Evolutionary conservation across 2,888 invertebrate genomes (phyloP), one percentile per base, ranked within the genome.

Genomic region (Ariolimax columbianus): DNA sequence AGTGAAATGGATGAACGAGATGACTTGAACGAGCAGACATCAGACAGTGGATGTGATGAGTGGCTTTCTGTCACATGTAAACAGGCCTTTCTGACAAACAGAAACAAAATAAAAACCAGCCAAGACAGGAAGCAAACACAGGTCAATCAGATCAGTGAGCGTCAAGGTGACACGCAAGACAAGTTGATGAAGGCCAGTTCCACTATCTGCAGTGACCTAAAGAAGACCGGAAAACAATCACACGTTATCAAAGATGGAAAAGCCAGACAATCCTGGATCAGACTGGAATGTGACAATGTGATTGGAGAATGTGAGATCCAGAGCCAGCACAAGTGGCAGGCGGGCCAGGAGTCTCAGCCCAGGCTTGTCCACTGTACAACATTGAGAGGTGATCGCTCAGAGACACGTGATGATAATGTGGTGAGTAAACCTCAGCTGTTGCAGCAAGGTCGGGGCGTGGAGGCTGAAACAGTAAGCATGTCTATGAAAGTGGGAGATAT

Each of bases 1-100:
- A 1, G 36, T 33, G 36, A 36, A 23, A 30, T 11, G 17, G 36
- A 68, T 68, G 68, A 68, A 14, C 17, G 14, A 55, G 19, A 55
- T 55, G 55, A 55, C 23, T 3, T 36, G 68, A 68, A 36, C 6
- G 43, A 66, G 11, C 47, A 79, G 17, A 40, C 43, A 36, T 75
- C 59, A 33, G 73, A 84, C 30, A 79, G 55, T 26, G 72, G 75
- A 66, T 47, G 75, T 66, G 80, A 80, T 70, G 47, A 77, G 2
- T 30, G 51, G 68, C 26, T 83, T 47, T 63, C 59, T 43, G 36
- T 40, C n/a, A 30, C 40, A 43, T 43, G 23, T 26, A 55, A 33
- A 40, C n/a, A 68, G 43, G 36, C 14, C 3, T 17, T 14, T 26
- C 17, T 14, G n/a, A 2, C 55, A 33, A 40, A 47, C 43, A 63